Percentiles rank a stretch among this genome's conserved stretches.
These are phyloP conservation scores for Mormyrus proboscirostris DNA, from an alignment of 2,797 vertebrate genomes.

Conservation along the genomic window DNA sequence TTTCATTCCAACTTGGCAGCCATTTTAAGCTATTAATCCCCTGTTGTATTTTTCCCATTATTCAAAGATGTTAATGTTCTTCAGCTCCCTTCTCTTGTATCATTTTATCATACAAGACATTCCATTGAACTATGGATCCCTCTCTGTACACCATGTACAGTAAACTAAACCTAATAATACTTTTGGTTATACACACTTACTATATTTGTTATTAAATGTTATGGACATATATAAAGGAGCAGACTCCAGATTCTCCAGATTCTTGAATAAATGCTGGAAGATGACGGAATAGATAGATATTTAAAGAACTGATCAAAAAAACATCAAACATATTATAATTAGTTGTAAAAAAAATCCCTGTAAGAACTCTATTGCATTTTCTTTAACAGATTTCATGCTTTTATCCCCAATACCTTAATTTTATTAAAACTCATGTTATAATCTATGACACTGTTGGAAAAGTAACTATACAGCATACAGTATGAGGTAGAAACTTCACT, in stretches of 20 bases:
- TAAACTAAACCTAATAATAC: neutral
- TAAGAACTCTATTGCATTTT: neutral
- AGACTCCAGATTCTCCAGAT: neutral
- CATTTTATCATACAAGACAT: neutral
- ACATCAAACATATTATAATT: neutral
- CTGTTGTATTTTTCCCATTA: neutral
- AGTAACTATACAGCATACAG: neutral
- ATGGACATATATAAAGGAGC: neutral
- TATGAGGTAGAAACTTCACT: neutral
- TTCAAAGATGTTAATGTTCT: constrained; percentile 1
- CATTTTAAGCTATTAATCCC: neutral
- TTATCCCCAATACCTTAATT: neutral
- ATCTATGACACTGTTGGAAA: neutral
- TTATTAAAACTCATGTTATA: neutral
- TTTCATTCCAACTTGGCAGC: neutral
- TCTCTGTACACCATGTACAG: neutral
- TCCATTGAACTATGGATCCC: neutral
- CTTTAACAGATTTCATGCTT: neutral
- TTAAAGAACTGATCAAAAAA: neutral
- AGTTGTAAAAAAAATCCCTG: neutral
- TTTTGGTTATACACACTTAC: neutral
- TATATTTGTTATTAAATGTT: neutral
- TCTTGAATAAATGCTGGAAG: neutral
- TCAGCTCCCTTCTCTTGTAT: neutral
- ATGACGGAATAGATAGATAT: neutral